Conservation (phyloP, 2,113 vertebrate genomes). For the Tylochromis polylepis region DNA sequence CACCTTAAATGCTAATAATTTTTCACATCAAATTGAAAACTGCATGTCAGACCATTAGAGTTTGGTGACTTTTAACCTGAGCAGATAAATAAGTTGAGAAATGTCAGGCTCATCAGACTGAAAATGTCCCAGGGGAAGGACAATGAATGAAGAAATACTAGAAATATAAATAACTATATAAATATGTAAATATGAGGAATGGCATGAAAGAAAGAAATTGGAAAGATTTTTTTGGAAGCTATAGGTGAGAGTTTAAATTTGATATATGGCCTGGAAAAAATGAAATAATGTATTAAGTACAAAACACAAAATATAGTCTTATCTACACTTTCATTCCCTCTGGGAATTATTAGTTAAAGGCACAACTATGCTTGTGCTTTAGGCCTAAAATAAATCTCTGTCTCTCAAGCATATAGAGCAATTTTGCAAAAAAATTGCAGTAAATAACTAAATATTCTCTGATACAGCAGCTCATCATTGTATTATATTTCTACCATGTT, state of each 20-base stretch:
- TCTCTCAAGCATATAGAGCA: too few species aligned
- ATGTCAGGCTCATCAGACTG: neutral
- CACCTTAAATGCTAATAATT: neutral
- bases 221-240: constrained; percentile 25
- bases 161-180: neutral
- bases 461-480: too few species aligned
- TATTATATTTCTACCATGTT: too few species aligned
- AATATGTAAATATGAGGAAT: constrained; percentile 9
- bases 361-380: constrained; percentile 59
- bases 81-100: neutral
- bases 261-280: constrained; percentile 10
- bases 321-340: constrained; percentile 61
- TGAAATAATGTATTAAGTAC: constrained; percentile 39
- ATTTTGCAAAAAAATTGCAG: too few species aligned
- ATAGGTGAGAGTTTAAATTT: constrained; percentile 1
- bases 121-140: neutral
- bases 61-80: neutral
- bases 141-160: neutral
- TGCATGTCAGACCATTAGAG: neutral
- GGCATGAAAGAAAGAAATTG: constrained; percentile 18
- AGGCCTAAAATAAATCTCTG: constrained; percentile 29
- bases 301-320: constrained; percentile 47
- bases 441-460: too few species aligned
- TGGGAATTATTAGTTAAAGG: constrained; percentile 61
- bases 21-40: neutral